Percentiles rank a stretch among this genome's conserved stretches.
These are phyloP conservation scores for Geodia barretti DNA, from an alignment of 37 sponge, comb jelly and placozoan species.

Conservation along the genomic window DNA sequence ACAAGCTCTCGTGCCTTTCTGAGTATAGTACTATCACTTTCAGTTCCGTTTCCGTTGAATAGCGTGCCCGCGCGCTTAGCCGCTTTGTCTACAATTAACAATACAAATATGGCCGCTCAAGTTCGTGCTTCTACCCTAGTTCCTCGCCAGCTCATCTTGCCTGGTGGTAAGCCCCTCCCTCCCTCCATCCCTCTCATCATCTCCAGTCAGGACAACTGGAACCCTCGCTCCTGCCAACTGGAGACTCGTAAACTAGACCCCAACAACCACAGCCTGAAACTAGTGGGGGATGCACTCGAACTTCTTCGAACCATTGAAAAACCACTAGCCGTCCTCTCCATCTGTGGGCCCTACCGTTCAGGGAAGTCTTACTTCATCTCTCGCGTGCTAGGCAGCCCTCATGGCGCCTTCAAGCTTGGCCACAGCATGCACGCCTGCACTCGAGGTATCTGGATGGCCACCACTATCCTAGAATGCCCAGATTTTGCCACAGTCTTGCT, in stretches of 20 bases:
- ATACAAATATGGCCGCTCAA: too few species aligned
- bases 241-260: neutral
- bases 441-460: slow-evolving; percentile 31
- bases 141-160: too few species aligned
- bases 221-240: too few species aligned
- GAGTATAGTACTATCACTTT: too few species aligned
- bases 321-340: slow-evolving; percentile 25
- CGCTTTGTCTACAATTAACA: too few species aligned
- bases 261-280: neutral
- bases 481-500: slow-evolving; percentile 4
- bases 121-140: too few species aligned
- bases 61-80: too few species aligned
- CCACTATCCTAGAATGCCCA: slow-evolving; percentile 17
- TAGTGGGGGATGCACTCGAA: slow-evolving; percentile 7
- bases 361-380: slow-evolving; percentile 50
- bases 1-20: too few species aligned
- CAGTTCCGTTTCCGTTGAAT: too few species aligned
- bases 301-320: slow-evolving; percentile 17
- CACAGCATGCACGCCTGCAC: slow-evolving; percentile 35
- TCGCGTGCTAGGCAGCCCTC: slow-evolving; percentile 15
- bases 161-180: too few species aligned
- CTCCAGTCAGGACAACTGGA: neutral
- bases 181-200: slow-evolving; percentile 7
- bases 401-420: slow-evolving; percentile 24
- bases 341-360: slow-evolving; percentile 41